Percentiles rank a stretch among this genome's conserved stretches.
Evolutionary conservation across 2,113 vertebrate species (phyloP).

Genomic region (Axis porcinus): DNA sequence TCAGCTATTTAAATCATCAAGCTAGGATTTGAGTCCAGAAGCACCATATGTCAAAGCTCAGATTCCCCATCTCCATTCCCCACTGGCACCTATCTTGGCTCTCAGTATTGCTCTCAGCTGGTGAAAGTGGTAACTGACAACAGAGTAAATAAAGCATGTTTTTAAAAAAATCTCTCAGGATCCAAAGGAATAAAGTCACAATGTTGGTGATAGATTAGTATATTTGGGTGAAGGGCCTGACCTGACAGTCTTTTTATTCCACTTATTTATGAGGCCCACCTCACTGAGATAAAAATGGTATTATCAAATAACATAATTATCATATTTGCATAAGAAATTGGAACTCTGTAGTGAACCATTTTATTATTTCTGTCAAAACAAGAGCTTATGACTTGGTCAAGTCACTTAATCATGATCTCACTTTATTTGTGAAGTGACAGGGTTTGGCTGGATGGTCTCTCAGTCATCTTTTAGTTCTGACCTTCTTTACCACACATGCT

Average conservation of each 20-base stretch:
- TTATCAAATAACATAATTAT: background rate
- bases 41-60: background rate
- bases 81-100: background rate
- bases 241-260: background rate
- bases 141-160: background rate
- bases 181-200: background rate
- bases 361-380: slow-evolving; percentile 1
- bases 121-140: background rate
- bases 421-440: background rate
- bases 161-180: background rate
- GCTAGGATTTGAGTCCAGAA: background rate
- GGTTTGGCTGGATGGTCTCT: background rate
- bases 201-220: background rate
- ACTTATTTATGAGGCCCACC: background rate
- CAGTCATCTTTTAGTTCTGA: background rate
- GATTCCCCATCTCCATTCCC: background rate
- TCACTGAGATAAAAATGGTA: background rate
- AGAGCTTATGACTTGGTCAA: background rate
- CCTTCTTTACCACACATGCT: background rate
- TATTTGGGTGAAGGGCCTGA: background rate
- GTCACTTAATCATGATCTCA: background rate
- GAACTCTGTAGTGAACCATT: background rate
- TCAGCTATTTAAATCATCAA: background rate
- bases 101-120: background rate
- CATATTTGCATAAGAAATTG: background rate